Conservation (phyloP, 2,888 invertebrate genomes). For the Eupithecia pulchellata region DNA sequence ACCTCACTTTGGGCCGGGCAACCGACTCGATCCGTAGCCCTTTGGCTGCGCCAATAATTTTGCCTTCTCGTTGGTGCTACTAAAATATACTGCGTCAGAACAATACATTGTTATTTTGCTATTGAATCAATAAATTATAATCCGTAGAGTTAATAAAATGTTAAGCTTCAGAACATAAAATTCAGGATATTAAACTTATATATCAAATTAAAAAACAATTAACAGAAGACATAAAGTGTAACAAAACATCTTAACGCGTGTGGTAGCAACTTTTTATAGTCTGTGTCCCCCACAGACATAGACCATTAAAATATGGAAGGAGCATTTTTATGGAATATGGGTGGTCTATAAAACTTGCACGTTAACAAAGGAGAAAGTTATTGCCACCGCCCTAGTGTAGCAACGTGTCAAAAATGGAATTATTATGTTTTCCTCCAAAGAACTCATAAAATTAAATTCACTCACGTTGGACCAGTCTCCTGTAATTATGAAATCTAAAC, state of each 20-base stretch:
- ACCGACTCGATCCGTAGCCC: neutral
- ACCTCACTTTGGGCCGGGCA: neutral
- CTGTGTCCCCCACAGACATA: constrained; percentile 56
- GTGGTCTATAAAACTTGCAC: constrained; percentile 34
- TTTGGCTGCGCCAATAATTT: constrained; percentile 4
- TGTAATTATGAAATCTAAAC: no score
- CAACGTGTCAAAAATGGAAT: constrained; percentile 4
- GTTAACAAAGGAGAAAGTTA: constrained; percentile 23
- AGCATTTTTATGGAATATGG: constrained; percentile 47
- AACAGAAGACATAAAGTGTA: constrained; percentile 38
- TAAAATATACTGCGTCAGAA: neutral
- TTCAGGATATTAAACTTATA: constrained; percentile 8
- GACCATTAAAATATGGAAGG: constrained; percentile 48
- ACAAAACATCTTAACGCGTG: constrained; percentile 36
- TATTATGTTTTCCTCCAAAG: neutral
- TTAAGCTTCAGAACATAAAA: constrained; percentile 9
- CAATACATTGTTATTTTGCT: neutral
- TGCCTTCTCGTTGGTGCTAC: neutral
- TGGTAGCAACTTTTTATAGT: constrained; percentile 58
- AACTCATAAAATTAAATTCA: neutral
- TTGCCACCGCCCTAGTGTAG: neutral
- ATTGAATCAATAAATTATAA: neutral
- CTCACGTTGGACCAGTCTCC: neutral
- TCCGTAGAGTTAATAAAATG: neutral
- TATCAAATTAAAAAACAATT: constrained; percentile 25